These are phyloP conservation scores for Habroteleia sp. DNA, from an alignment of 2,888 invertebrate species.

Conservation along the genomic window DNA sequence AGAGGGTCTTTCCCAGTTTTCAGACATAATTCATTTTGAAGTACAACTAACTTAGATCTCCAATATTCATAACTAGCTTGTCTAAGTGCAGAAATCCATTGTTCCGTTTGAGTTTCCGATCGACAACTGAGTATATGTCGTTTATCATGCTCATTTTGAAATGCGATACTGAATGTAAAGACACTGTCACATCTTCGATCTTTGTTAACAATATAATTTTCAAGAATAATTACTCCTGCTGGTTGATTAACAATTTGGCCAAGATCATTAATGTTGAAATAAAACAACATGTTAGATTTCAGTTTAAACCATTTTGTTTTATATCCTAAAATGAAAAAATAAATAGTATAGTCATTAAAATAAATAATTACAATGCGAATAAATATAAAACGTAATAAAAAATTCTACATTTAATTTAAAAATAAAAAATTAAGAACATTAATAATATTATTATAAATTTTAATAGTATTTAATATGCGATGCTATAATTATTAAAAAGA, in stretches of 20 bases:
- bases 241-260: constrained; percentile 86
- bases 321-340: constrained; percentile 83
- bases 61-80: constrained; percentile 88
- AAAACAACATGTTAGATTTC: constrained; percentile 88
- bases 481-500: too few species aligned
- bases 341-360: too few species aligned
- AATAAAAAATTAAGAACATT: too few species aligned
- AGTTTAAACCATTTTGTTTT: constrained; percentile 91
- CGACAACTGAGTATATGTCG: constrained; percentile 87
- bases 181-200: constrained; percentile 85
- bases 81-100: constrained; percentile 87
- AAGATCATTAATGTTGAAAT: constrained; percentile 87
- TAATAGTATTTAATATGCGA: too few species aligned
- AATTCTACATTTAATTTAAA: too few species aligned
- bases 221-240: constrained; percentile 87
- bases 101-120: constrained; percentile 86
- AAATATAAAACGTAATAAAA: too few species aligned
- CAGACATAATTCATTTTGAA: constrained; percentile 86
- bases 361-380: too few species aligned
- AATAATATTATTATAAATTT: too few species aligned
- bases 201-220: constrained; percentile 87
- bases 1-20: constrained; percentile 87
- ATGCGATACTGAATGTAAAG: constrained; percentile 89
- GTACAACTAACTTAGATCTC: constrained; percentile 84
- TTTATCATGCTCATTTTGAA: constrained; percentile 86